A percentile compares a stretch with the other conserved stretches of the same genome.
These are phyloP conservation scores for Mythimna pallens DNA, from an alignment of 2,888 invertebrate genomes.

Conservation along the genomic window DNA sequence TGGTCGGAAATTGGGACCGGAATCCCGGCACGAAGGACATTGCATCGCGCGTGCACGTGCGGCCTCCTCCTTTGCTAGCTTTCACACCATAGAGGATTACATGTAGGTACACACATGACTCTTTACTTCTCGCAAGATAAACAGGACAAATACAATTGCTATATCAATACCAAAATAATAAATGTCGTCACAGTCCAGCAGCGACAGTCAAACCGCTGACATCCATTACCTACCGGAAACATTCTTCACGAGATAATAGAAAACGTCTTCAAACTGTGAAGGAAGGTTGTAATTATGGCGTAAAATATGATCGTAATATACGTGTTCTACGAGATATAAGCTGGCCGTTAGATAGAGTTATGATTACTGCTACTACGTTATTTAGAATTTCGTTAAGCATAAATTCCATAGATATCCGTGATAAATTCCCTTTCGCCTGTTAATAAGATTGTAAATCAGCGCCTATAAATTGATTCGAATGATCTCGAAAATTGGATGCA, in stretches of 20 bases:
- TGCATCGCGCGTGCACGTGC: too few relatives aligned
- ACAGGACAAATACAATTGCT: slow-evolving; percentile 24
- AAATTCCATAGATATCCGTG: too few relatives aligned
- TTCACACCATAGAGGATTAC: too few relatives aligned
- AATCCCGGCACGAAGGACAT: too few relatives aligned
- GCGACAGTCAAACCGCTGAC: slow-evolving; percentile 26
- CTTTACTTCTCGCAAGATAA: slow-evolving; percentile 4
- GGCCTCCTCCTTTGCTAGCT: too few relatives aligned
- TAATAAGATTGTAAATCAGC: too few relatives aligned
- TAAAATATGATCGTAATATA: slow-evolving; percentile 46
- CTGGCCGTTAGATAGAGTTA: slow-evolving; percentile 10
- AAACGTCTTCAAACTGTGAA: slow-evolving; percentile 35
- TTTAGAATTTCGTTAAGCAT: slow-evolving; percentile 10
- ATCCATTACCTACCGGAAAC: slow-evolving; percentile 51
- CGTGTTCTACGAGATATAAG: slow-evolving; percentile 3
- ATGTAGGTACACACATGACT: too few relatives aligned
- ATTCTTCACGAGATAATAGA: slow-evolving; percentile 51
- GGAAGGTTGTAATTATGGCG: slow-evolving; percentile 30
- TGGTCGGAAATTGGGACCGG: too few relatives aligned
- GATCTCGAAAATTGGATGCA: too few relatives aligned
- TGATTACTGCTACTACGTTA: slow-evolving; percentile 15
- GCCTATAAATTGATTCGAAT: too few relatives aligned
- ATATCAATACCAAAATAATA: slow-evolving; percentile 39
- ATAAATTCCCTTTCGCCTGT: background rate
- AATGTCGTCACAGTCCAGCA: slow-evolving; percentile 16